Base-by-base conservation (phyloP, 2,797 vertebrate species). In the Chaetophractus vellerosus region DNA sequence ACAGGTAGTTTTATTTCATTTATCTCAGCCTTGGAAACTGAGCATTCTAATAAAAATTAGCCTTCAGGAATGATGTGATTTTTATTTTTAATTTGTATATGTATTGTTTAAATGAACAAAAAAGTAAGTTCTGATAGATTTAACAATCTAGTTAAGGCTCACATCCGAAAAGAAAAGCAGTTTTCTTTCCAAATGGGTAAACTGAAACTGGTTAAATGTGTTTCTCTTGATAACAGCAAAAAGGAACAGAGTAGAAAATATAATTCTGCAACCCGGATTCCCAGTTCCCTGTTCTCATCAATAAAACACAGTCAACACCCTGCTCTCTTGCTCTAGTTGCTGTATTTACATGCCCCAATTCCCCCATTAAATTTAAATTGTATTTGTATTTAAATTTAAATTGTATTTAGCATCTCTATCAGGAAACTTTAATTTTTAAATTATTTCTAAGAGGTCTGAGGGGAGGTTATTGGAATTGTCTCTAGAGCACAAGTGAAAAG, bases 371-470 rank as follows among this genome's bases (percentile, higher is more conserved):
- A 91, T 93, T 75, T 88, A 95, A 95, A 95, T 90, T 89, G 45
- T 86, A 94, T 96, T 91, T 96, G 48, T 86, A 96, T 92, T 96
- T 97, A 94, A 95, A 95, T 91, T n/a, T 84, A 87, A 95, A 83
- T 90, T 94, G 68, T 80, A 84, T 87, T 97, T 94, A 92, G 50
- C 63, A 75, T 96, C 31, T 86, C 38, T 9, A 81, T 52, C 24
- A 82, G 80, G 94, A 93, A 93, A 71, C n/a, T 94, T 89, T 92
- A 87, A 86, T 68, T 96, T 93, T 96, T 50, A 82, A 90, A 90
- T 95, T 76, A 88, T 88, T 93, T 93, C 28, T 82, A 85, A 93
- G 74, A 85, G 14, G 19, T 31, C 63, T 66, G 72, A 69, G 16
- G 59, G 45, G 57, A 94, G 36, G 15, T 76, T 91, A 83, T 76